A percentile compares a stretch with the other conserved stretches of the same genome.
Conservation (phyloP, 2,113 vertebrate genomes). For the Hystrix cristata region DNA sequence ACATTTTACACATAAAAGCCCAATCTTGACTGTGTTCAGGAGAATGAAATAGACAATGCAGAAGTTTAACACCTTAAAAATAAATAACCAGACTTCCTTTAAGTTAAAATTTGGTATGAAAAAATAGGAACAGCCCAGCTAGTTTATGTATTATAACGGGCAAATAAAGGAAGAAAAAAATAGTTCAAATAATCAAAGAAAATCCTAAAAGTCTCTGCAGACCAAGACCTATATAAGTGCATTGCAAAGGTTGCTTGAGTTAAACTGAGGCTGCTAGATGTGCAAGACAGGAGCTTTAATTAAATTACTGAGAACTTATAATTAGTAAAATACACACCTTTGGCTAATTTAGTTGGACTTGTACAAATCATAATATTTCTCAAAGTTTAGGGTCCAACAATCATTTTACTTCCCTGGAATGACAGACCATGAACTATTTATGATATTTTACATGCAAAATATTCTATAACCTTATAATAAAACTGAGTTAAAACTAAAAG, state of each 20-base stretch:
- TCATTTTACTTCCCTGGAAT: slow-evolving; percentile 49
- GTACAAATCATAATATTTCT: background rate
- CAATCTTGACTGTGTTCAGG: slow-evolving; percentile 5
- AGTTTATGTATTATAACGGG: background rate
- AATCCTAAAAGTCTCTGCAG: slow-evolving; percentile 10
- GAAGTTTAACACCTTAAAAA: background rate
- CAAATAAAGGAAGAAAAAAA: slow-evolving; percentile 22
- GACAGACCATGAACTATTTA: slow-evolving; percentile 5
- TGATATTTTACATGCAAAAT: slow-evolving; percentile 41
- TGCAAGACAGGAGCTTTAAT: background rate
- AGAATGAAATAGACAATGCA: slow-evolving; percentile 47
- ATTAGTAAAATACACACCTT: slow-evolving; percentile 17
- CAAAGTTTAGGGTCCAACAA: background rate
- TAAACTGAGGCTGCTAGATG: background rate
- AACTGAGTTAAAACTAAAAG: slow-evolving; percentile 58
- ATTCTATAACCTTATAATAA: slow-evolving; percentile 21
- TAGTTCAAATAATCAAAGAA: slow-evolving; percentile 35
- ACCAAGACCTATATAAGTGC: background rate
- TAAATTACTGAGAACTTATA: slow-evolving; percentile 12
- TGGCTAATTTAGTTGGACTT: slow-evolving; percentile 7
- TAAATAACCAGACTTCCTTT: slow-evolving; percentile 3
- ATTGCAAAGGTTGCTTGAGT: background rate
- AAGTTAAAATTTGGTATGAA: slow-evolving; percentile 19
- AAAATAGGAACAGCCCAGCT: slow-evolving; percentile 14
- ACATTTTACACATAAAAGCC: slow-evolving; percentile 28